phyloP scores from a whole-genome alignment of 2,888 invertebrate species.

The Agriopis leucophaearia region DNA sequence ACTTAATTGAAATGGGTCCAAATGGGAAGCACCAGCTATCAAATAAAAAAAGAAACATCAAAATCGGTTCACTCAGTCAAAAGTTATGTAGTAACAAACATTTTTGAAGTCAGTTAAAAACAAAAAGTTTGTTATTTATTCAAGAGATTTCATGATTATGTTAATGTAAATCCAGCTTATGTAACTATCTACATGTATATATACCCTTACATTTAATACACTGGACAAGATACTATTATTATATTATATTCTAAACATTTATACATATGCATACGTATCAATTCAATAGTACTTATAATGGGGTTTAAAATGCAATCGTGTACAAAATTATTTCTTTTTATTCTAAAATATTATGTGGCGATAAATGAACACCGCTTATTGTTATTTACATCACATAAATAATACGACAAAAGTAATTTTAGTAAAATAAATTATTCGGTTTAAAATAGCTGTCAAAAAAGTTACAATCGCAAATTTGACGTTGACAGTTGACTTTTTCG shows the following conservation, averaged over 20 bases:
- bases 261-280: constrained; percentile 32
- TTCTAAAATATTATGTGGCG: constrained; percentile 49
- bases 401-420: background rate
- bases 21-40: no score
- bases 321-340: constrained; percentile 68
- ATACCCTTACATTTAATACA: constrained; percentile 34
- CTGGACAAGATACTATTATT: constrained; percentile 42
- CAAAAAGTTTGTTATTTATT: background rate
- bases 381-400: constrained; percentile 55
- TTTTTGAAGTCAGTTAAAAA: no score
- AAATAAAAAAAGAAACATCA: no score
- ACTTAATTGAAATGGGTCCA: no score
- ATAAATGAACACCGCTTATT: constrained; percentile 68
- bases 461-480: no score
- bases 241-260: constrained; percentile 49
- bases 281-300: constrained; percentile 48
- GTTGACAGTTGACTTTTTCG: background rate
- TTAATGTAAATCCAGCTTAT: constrained; percentile 25
- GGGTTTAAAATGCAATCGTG: constrained; percentile 68
- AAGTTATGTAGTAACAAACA: no score
- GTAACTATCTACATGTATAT: background rate
- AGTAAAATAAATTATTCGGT: constrained; percentile 1
- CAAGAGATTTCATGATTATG: background rate
- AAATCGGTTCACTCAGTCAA: no score
- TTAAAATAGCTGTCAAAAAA: no score